phyloP scores from a whole-genome alignment of 2,888 invertebrate genomes.

The Chouioia cunea region DNA sequence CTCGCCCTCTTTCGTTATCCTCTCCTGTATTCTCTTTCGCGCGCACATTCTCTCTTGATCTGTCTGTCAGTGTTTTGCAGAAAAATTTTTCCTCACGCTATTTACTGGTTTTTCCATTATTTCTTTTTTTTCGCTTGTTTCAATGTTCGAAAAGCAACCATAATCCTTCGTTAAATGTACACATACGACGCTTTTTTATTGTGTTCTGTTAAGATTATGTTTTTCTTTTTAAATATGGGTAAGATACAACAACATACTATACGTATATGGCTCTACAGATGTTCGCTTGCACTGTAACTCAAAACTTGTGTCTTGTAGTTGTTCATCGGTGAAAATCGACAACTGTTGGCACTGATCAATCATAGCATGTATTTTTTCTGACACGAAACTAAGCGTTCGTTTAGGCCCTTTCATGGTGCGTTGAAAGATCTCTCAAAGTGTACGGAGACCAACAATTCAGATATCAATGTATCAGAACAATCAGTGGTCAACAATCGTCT shows the following conservation, averaged over 20 bases:
- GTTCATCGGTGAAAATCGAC: slow-evolving; percentile 45
- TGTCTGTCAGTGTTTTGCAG: slow-evolving; percentile 41
- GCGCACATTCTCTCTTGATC: slow-evolving; percentile 44
- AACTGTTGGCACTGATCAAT: slow-evolving; percentile 17
- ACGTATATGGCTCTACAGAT: slow-evolving; percentile 69
- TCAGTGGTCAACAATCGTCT: too few species aligned
- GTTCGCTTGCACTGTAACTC: slow-evolving; percentile 69
- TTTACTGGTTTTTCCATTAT: slow-evolving; percentile 46
- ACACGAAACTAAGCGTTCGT: not conserved
- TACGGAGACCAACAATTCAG: too few species aligned
- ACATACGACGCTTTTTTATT: slow-evolving; percentile 59
- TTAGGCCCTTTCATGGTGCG: slow-evolving; percentile 41
- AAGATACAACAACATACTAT: slow-evolving; percentile 64
- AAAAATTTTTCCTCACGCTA: slow-evolving; percentile 51
- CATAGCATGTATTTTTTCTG: slow-evolving; percentile 29
- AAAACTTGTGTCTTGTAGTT: slow-evolving; percentile 64
- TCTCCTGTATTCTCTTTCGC: slow-evolving; percentile 44
- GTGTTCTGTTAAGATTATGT: slow-evolving; percentile 32
- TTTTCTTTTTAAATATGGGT: slow-evolving; percentile 32
- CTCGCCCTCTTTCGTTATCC: slow-evolving; percentile 46
- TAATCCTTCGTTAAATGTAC: slow-evolving; percentile 65
- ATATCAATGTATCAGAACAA: too few species aligned
- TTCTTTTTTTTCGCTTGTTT: slow-evolving; percentile 41
- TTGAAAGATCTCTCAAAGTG: slow-evolving; percentile 7
- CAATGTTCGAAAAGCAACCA: slow-evolving; percentile 63